phyloP scores from a whole-genome alignment of 1,140 invertebrate species.

The Solenopsis fugax region DNA sequence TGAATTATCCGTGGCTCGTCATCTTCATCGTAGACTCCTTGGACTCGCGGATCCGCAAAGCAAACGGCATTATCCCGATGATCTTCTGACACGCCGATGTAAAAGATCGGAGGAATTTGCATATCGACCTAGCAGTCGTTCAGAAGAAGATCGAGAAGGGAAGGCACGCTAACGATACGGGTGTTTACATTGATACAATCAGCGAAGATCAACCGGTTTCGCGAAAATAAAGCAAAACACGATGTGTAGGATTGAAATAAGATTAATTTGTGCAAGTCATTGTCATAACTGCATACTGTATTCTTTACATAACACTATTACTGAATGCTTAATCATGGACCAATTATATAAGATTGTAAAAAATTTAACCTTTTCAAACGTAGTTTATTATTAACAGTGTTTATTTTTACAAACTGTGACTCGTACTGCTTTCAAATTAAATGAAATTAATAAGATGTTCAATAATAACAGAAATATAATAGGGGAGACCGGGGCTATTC shows the following conservation, averaged over 20 bases:
- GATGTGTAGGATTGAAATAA: conserved; percentile 3
- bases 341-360: neutral
- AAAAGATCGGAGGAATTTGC: conserved; percentile 71
- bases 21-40: conserved; percentile 11
- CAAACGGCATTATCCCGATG: conserved; percentile 71
- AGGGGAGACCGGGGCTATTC: too few species aligned
- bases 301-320: conserved; percentile 5
- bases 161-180: conserved; percentile 36
- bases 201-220: conserved; percentile 21
- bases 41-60: conserved; percentile 39
- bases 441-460: neutral
- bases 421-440: neutral
- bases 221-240: conserved; percentile 41
- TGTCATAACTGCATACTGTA: conserved; percentile 7
- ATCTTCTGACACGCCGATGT: conserved; percentile 69
- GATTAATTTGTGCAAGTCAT: conserved; percentile 45
- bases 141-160: conserved; percentile 25
- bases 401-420: neutral
- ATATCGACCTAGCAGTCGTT: conserved; percentile 60
- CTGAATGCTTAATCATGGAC: conserved; percentile 14
- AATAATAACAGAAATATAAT: neutral
- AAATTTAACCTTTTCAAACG: neutral
- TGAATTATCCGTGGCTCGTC: conserved; percentile 65
- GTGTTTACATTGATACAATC: conserved; percentile 53
- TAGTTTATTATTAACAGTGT: neutral